Conservation (phyloP, 2,113 vertebrate genomes). For the Noturus placidus region DNA sequence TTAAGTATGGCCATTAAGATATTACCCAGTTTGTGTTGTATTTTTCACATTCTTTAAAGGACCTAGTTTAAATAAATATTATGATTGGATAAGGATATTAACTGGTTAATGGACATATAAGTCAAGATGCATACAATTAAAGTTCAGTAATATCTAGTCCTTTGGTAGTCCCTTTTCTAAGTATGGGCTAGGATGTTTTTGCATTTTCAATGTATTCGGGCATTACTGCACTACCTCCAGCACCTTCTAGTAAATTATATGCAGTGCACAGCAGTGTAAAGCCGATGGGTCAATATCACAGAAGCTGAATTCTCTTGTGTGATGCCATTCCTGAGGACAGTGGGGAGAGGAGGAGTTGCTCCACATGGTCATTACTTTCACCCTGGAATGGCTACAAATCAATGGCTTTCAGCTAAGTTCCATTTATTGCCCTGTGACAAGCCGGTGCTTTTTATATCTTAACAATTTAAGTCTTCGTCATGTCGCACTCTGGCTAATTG, state of each 20-base stretch:
- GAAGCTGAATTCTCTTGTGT: constrained; percentile 16
- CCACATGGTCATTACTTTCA: constrained; percentile 35
- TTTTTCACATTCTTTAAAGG: not conserved
- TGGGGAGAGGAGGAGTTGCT: constrained; percentile 16
- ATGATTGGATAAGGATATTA: not conserved
- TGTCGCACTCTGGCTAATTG: constrained; percentile 3
- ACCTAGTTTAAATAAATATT: not conserved
- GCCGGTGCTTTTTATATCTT: constrained; percentile 1
- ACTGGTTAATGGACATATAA: not conserved
- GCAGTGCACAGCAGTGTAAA: not conserved
- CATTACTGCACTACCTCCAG: not conserved
- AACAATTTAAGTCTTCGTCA: not conserved
- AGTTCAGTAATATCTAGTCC: not conserved
- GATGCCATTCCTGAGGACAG: constrained; percentile 1
- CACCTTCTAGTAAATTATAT: not conserved
- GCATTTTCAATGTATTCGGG: not conserved
- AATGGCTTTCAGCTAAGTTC: constrained; percentile 20
- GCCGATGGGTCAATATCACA: constrained; percentile 30
- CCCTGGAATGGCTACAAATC: constrained; percentile 24
- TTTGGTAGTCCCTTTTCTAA: not conserved
- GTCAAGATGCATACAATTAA: not conserved
- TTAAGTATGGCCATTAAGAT: not conserved
- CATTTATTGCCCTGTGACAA: constrained; percentile 27
- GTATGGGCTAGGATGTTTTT: not conserved
- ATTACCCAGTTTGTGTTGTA: not conserved